Evolutionary conservation across 2,888 invertebrate genomes (phyloP).

Genomic region (Willowsia nigromaculata): DNA sequence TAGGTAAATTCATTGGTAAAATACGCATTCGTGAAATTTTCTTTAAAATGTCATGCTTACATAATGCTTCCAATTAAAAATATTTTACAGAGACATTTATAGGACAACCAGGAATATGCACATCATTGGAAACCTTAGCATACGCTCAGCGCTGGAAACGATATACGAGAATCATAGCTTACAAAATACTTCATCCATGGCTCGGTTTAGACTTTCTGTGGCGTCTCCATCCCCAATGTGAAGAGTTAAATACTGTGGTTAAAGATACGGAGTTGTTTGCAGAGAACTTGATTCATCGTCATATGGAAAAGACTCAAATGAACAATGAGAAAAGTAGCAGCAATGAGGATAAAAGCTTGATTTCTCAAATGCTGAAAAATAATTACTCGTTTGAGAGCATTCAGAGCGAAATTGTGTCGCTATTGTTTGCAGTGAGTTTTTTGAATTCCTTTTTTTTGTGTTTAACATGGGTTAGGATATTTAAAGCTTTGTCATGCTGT

Average conservation of each 20-base stretch:
- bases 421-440: constrained; percentile 1
- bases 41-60: background rate
- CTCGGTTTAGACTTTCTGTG: background rate
- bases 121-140: background rate
- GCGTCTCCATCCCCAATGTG: background rate
- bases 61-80: background rate
- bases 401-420: background rate
- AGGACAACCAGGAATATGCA: background rate
- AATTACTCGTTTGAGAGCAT: background rate
- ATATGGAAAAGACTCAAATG: too few relatives aligned
- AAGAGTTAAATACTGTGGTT: background rate
- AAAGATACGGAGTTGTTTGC: background rate
- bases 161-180: background rate
- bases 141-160: background rate
- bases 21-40: too few relatives aligned
- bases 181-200: constrained; percentile 4
- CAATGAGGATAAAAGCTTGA: background rate
- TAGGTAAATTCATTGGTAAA: background rate
- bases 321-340: background rate
- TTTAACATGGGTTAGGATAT: background rate
- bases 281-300: background rate
- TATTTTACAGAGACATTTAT: constrained; percentile 3
- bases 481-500: background rate
- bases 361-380: background rate
- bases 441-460: background rate